Conservation (phyloP, 2,113 vertebrate species). For the Lagopus muta region DNA sequence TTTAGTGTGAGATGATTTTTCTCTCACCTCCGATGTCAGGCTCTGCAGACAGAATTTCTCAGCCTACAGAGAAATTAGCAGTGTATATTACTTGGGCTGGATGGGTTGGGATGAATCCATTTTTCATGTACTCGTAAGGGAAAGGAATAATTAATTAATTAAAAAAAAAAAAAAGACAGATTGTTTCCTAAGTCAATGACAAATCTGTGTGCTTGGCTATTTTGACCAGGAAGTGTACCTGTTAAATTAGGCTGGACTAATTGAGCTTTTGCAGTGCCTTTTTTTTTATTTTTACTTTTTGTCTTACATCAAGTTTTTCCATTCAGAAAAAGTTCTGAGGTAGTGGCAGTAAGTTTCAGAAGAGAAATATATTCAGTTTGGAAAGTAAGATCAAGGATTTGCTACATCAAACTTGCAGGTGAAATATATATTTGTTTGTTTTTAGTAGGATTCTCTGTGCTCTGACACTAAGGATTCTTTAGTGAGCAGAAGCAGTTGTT, state of each 20-base stretch:
- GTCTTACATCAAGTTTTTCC: not conserved
- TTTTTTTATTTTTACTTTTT: too few relatives aligned
- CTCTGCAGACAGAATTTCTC: not conserved
- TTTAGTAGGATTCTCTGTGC: not conserved
- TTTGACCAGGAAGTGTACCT: not conserved
- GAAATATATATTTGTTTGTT: not conserved
- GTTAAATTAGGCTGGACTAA: not conserved
- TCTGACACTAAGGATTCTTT: not conserved
- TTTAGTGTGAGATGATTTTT: not conserved
- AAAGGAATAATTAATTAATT: not conserved
- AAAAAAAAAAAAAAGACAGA: too few relatives aligned
- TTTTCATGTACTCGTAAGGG: not conserved
- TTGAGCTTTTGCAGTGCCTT: not conserved
- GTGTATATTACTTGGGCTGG: not conserved
- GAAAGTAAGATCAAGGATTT: not conserved
- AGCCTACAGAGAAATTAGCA: not conserved
- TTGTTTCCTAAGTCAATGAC: not conserved
- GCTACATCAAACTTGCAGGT: not conserved
- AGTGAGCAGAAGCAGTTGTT: not conserved
- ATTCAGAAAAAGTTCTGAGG: not conserved
- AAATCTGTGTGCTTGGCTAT: not conserved
- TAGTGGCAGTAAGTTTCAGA: not conserved
- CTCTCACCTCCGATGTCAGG: not conserved
- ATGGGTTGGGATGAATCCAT: not conserved
- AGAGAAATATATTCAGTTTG: not conserved